Evolutionary conservation across 2,113 vertebrate species (phyloP), one percentile per base, ranked within the genome.

Genomic region (Verasper variegatus): DNA sequence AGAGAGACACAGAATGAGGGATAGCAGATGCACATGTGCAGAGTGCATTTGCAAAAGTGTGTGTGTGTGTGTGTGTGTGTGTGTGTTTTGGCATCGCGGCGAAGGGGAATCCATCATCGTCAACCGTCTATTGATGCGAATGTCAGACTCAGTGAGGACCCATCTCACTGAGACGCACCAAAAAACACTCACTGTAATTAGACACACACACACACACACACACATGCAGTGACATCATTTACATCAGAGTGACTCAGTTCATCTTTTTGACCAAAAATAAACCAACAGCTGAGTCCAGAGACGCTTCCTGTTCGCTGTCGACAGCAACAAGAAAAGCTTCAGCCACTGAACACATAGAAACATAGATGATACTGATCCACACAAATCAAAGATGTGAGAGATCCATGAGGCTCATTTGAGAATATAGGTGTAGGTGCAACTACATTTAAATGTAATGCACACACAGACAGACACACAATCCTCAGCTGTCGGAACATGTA

Each of bases 161-260:
- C 83, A 82, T 91, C 88, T 77, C 84, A 83, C 67, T 86, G 87
- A 86, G 84, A 79, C 81, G 61, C 82, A 86, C 86, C 78, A 89
- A 84, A 90, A 90, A 91, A 91, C 92, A 93, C 91, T 94, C 91
- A 90, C 87, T 89, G 74, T 92, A 94, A 94, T 94, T 95, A 93
- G 82, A 85, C 67, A 83, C 63, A 80, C 65, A 71, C 59, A 52
- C 78, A 77, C 42, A 77, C 73, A 63, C 67, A 81, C 71, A 74
- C 59, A 49, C 49, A 77, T 67, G 63, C 63, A 57, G 57, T 77
- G 78, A 74, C 72, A 82, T 87, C 83, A 79, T 72, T 65, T 55
- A 24, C 45, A 15, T 71, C 69, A 58, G 24, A 68, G 72, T 84
- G 81, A 86, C 67, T 84, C 82, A 75, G 62, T 71, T 86, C 5